phyloP scores from a whole-genome alignment of 2,888 invertebrate species.

The Cotesia congregata region DNA sequence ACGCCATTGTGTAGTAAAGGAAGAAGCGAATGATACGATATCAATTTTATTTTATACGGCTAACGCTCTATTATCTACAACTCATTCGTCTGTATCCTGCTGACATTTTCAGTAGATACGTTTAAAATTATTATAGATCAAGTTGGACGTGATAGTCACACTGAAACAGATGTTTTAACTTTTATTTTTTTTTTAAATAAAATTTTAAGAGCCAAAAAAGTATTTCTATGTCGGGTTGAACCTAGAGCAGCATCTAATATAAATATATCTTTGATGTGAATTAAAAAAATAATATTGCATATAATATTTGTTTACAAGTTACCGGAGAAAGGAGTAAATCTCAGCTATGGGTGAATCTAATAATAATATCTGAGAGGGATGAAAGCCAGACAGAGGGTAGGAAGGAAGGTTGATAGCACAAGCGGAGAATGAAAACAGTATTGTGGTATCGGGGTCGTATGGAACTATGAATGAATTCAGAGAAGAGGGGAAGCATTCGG shows the following conservation, averaged over 20 bases:
- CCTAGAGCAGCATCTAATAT: too few species aligned
- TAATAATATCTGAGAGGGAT: constrained; percentile 4
- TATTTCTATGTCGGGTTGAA: too few species aligned
- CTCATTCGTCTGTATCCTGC: constrained; percentile 60
- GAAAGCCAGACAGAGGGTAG: constrained; percentile 38
- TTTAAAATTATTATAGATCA: constrained; percentile 32
- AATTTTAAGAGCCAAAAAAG: too few species aligned
- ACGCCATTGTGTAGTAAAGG: constrained; percentile 17
- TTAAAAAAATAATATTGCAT: too few species aligned
- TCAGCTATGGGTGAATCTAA: constrained; percentile 29
- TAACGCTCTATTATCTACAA: constrained; percentile 55
- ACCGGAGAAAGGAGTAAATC: constrained; percentile 2
- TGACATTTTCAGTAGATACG: constrained; percentile 58
- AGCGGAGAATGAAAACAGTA: constrained; percentile 31
- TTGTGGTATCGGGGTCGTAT: constrained; percentile 44
- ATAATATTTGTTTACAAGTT: neutral
- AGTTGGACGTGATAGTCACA: neutral
- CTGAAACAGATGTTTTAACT: neutral
- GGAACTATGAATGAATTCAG: constrained; percentile 66
- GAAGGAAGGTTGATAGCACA: constrained; percentile 43
- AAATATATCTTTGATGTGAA: too few species aligned
- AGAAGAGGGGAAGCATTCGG: constrained; percentile 55
- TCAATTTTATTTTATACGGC: constrained; percentile 41
- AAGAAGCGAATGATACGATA: constrained; percentile 35
- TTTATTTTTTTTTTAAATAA: neutral